A percentile compares a stretch with the other conserved stretches of the same genome.
phyloP scores from a whole-genome alignment of 2,797 vertebrate genomes.

The Neosilurus mollespiculum region DNA sequence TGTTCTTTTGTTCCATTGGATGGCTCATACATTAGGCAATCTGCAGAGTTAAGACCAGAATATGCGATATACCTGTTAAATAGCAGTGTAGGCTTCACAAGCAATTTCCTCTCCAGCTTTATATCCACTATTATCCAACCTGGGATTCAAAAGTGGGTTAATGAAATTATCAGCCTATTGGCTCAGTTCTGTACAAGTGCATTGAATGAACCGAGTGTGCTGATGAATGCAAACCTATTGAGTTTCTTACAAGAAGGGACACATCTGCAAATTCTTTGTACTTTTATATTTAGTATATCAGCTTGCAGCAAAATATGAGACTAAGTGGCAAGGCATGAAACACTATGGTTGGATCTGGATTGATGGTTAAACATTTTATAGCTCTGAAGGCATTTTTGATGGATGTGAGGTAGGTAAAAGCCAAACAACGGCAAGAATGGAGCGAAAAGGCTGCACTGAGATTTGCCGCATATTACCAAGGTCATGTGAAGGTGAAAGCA shows the following conservation, averaged over 20 bases:
- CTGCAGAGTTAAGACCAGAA: conserved; percentile 60
- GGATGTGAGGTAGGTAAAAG: conserved; percentile 55
- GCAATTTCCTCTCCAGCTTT: conserved; percentile 3
- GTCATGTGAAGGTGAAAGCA: not conserved
- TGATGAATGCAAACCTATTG: conserved; percentile 52
- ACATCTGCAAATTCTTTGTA: not conserved
- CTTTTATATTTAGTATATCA: conserved; percentile 12
- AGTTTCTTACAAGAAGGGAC: conserved; percentile 3
- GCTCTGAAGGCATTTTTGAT: conserved; percentile 23
- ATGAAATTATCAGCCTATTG: conserved; percentile 16
- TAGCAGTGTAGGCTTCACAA: conserved; percentile 19
- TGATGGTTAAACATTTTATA: conserved; percentile 59
- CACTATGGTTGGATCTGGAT: conserved; percentile 51
- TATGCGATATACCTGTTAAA: conserved; percentile 57
- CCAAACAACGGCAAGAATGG: conserved; percentile 47
- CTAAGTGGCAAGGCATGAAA: conserved; percentile 37
- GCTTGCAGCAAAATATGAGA: conserved; percentile 39
- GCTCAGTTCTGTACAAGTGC: not conserved
- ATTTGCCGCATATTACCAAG: not conserved
- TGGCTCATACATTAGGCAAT: conserved; percentile 64
- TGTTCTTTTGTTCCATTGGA: conserved; percentile 72
- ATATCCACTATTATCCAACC: conserved; percentile 6
- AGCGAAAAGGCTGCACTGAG: not conserved
- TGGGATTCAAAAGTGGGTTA: conserved; percentile 11
- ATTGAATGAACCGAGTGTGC: conserved; percentile 68